These are phyloP conservation scores for Halcyon malimbica DNA, from an alignment of 2,113 vertebrate species.

Conservation along the genomic window DNA sequence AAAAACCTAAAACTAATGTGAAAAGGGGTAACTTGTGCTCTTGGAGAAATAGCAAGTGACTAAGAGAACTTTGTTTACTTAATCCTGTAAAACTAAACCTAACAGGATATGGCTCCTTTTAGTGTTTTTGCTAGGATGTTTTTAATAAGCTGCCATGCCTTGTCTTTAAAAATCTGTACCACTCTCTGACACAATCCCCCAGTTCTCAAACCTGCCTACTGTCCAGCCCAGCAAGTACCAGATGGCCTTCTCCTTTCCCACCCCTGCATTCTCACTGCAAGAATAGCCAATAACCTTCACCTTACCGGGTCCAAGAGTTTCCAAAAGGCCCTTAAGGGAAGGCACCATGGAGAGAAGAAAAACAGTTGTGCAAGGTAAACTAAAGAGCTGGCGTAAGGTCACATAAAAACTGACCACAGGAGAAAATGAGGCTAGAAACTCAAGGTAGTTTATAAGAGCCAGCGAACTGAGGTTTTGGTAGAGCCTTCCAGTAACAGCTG, in stretches of 20 bases:
- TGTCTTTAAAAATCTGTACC: not conserved
- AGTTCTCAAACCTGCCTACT: not conserved
- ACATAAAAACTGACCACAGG: not conserved
- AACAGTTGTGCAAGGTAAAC: not conserved
- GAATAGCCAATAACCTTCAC: not conserved
- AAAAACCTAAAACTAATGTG: not conserved
- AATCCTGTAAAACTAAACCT: not conserved
- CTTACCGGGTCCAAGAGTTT: not conserved
- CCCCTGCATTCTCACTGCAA: not conserved
- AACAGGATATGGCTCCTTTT: not conserved
- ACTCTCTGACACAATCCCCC: not conserved
- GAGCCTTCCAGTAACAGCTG: not conserved
- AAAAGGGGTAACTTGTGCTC: not conserved
- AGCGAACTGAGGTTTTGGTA: not conserved
- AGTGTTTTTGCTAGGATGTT: not conserved
- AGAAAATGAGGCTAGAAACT: not conserved
- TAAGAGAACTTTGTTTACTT: not conserved
- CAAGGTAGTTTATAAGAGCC: not conserved
- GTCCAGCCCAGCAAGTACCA: not conserved
- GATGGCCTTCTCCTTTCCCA: not conserved
- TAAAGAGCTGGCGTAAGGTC: not conserved
- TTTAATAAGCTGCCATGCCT: not conserved
- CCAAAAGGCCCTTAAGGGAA: not conserved
- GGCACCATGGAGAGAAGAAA: not conserved
- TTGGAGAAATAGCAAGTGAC: not conserved